Conservation (phyloP, 1,140 invertebrate species). For the Sycophila sp. region DNA sequence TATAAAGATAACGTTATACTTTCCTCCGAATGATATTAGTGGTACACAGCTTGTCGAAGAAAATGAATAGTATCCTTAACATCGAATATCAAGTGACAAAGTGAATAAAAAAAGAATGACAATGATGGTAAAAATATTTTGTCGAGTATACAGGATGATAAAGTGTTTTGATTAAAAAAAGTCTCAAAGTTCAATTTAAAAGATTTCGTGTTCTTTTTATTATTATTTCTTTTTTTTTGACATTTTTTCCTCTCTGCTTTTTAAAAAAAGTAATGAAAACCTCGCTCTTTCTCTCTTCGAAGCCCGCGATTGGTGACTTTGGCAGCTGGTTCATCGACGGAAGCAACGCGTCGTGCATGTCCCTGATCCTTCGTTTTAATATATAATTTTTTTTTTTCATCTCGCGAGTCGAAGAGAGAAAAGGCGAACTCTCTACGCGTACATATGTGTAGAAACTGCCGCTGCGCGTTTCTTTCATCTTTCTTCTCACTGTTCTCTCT, state of each 20-base stretch:
- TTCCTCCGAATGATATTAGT: not conserved
- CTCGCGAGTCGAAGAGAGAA: slow-evolving; percentile 36
- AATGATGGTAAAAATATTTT: too few relatives aligned
- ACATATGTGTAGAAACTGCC: slow-evolving; percentile 35
- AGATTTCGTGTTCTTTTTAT: slow-evolving; percentile 16
- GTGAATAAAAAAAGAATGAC: not conserved
- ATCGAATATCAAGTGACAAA: not conserved
- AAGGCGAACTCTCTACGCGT: slow-evolving; percentile 36
- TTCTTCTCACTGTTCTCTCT: slow-evolving; percentile 15
- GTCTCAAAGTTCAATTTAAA: slow-evolving; percentile 16
- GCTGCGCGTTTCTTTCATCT: slow-evolving; percentile 16
- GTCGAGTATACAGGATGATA: not conserved
- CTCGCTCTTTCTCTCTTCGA: slow-evolving; percentile 30
- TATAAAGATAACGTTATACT: slow-evolving; percentile 5
- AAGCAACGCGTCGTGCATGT: slow-evolving; percentile 13
- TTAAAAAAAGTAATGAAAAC: slow-evolving; percentile 50
- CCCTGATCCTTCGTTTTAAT: slow-evolving; percentile 18
- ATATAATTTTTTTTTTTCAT: slow-evolving; percentile 4
- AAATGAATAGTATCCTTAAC: not conserved
- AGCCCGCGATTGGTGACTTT: slow-evolving; percentile 26
- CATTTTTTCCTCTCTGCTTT: slow-evolving; percentile 23
- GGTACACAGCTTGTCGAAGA: not conserved
- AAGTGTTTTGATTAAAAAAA: not conserved
- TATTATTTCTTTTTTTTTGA: slow-evolving; percentile 34
- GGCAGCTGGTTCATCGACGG: slow-evolving; percentile 19